A percentile compares a stretch with the other conserved stretches of the same genome.
These are phyloP conservation scores for Anthopleura sola DNA, from an alignment of 64 coral and sea anemone genomes.

Conservation along the genomic window DNA sequence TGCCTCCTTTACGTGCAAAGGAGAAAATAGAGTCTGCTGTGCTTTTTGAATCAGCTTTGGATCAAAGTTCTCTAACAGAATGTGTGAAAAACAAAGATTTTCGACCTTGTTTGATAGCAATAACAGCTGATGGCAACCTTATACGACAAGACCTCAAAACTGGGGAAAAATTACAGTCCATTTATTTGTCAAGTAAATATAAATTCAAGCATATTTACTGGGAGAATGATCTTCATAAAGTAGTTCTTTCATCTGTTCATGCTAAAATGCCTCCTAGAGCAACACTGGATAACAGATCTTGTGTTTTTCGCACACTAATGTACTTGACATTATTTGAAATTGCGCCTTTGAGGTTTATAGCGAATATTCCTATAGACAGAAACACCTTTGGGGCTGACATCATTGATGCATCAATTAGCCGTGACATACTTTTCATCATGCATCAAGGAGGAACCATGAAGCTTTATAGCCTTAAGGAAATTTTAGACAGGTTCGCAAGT, in stretches of 20 bases:
- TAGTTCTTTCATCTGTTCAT: constrained; percentile 79
- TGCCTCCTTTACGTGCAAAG: constrained; percentile 38
- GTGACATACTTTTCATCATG: constrained; percentile 68
- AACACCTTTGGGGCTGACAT: constrained; percentile 65
- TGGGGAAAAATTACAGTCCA: constrained; percentile 50
- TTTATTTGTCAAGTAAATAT: constrained; percentile 64
- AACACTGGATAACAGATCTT: not conserved
- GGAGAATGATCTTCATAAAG: constrained; percentile 77
- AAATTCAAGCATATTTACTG: constrained; percentile 84
- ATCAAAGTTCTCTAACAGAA: constrained; percentile 52
- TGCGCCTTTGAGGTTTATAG: constrained; percentile 65
- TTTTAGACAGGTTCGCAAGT: constrained; percentile 54
- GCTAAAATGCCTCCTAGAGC: constrained; percentile 20
- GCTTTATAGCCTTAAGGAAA: constrained; percentile 75
- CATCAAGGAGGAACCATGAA: constrained; percentile 50
- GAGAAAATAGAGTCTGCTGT: constrained; percentile 82
- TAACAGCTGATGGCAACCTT: constrained; percentile 69
- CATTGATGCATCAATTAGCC: constrained; percentile 63
- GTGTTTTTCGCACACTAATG: constrained; percentile 31
- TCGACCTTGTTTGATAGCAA: constrained; percentile 46
- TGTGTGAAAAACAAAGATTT: constrained; percentile 32
- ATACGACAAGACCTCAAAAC: constrained; percentile 56
- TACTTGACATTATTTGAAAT: constrained; percentile 72
- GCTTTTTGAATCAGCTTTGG: constrained; percentile 79
- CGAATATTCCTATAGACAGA: constrained; percentile 65